Percentiles rank a stretch among this genome's conserved stretches.
phyloP scores from a whole-genome alignment of 2,113 vertebrate genomes.

The Rhinopithecus roxellana region DNA sequence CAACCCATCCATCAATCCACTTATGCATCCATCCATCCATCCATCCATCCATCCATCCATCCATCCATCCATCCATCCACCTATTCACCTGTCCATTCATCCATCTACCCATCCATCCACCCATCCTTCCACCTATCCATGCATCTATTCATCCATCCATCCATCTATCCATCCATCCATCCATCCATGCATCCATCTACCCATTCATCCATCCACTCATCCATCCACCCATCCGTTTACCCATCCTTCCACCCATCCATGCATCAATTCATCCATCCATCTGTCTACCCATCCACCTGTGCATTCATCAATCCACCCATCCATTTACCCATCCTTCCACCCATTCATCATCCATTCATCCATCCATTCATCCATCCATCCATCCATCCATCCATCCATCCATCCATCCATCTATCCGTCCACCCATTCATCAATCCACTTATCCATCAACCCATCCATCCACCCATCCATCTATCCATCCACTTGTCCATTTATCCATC shows the following conservation, averaged over 20 bases:
- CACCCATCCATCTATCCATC: accelerated
- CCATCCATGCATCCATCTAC: background rate
- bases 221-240: background rate
- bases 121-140: accelerated
- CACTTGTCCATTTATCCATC: too few relatives aligned
- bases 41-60: background rate
- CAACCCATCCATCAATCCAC: too few relatives aligned
- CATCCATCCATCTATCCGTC: background rate
- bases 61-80: too few relatives aligned
- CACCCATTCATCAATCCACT: accelerated
- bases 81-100: background rate
- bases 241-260: accelerated
- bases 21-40: background rate
- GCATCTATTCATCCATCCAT: background rate
- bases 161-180: accelerated
- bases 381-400: background rate
- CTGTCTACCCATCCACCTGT: background rate
- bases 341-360: background rate
- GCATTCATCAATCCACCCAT: background rate
- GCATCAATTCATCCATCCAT: too few relatives aligned
- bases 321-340: accelerated
- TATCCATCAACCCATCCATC: accelerated
- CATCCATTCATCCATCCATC: background rate
- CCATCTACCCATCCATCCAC: accelerated
- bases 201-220: accelerated